phyloP scores from a whole-genome alignment of 2,113 vertebrate species.

The Phalacrocorax carbo region DNA sequence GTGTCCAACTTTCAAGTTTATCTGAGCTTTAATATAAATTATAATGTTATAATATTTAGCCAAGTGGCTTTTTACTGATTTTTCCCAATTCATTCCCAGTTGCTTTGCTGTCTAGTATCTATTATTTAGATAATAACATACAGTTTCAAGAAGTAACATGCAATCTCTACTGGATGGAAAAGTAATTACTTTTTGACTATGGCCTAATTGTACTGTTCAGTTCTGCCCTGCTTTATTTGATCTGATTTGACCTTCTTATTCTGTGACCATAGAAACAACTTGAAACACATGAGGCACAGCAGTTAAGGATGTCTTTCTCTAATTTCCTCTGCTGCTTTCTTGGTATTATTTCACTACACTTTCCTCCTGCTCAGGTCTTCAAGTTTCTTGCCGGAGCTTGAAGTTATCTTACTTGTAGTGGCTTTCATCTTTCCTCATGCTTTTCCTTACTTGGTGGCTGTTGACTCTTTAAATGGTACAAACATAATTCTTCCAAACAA shows the following conservation, averaged over 20 bases:
- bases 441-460: not conserved
- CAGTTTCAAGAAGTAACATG: not conserved
- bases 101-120: not conserved
- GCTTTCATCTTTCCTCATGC: not conserved
- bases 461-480: not conserved
- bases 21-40: not conserved
- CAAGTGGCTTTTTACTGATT: not conserved
- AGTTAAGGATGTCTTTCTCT: slow-evolving; percentile 2
- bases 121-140: slow-evolving; percentile 1
- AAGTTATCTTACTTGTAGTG: not conserved
- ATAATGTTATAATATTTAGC: not conserved
- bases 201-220: slow-evolving; percentile 34
- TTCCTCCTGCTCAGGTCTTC: not conserved
- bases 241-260: slow-evolving; percentile 39
- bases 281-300: not conserved
- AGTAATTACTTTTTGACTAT: slow-evolving; percentile 34
- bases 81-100: not conserved
- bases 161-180: not conserved
- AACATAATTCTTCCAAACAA: not conserved
- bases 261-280: slow-evolving; percentile 61
- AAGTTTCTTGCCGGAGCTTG: not conserved
- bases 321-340: not conserved
- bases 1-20: slow-evolving; percentile 28
- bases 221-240: not conserved
- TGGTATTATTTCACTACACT: not conserved